Conservation (phyloP, 2,888 invertebrate species). For the Brenthis ino region DNA sequence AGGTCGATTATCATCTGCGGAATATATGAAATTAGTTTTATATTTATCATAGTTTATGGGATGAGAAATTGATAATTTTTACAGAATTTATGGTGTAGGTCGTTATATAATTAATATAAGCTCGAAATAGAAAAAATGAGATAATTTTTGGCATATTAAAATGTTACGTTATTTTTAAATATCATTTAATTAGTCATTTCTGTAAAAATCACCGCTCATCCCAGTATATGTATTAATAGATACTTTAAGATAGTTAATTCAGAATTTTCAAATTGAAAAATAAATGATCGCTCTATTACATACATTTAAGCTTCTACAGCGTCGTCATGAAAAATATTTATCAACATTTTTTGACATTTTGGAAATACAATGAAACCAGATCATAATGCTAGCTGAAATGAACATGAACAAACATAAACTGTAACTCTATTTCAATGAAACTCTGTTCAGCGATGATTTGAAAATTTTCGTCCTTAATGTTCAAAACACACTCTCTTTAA, state of each 20-base stretch:
- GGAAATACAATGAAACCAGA: constrained; percentile 1
- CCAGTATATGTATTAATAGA: no score
- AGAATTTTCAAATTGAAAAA: constrained; percentile 14
- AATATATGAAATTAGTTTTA: constrained; percentile 17
- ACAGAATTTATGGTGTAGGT: not conserved
- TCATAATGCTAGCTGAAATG: constrained; percentile 11
- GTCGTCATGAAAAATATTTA: constrained; percentile 6
- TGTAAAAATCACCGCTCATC: constrained; percentile 11
- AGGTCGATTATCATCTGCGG: constrained; percentile 64
- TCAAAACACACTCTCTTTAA: constrained; percentile 2
- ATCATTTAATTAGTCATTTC: not conserved
- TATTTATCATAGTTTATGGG: not conserved
- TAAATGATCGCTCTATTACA: constrained; percentile 12
- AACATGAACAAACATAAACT: constrained; percentile 5
- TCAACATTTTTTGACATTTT: not conserved
- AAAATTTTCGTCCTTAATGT: not conserved
- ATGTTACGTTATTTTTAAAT: no score
- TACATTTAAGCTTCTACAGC: constrained; percentile 9
- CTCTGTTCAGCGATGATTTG: constrained; percentile 2
- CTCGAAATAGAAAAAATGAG: no score
- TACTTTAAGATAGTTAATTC: not conserved
- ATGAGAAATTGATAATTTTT: not conserved
- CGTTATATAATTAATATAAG: no score
- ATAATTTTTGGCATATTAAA: no score
- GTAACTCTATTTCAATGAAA: not conserved